Base-by-base conservation (phyloP, 1,140 invertebrate species). In the Drosophila aff. region DNA sequence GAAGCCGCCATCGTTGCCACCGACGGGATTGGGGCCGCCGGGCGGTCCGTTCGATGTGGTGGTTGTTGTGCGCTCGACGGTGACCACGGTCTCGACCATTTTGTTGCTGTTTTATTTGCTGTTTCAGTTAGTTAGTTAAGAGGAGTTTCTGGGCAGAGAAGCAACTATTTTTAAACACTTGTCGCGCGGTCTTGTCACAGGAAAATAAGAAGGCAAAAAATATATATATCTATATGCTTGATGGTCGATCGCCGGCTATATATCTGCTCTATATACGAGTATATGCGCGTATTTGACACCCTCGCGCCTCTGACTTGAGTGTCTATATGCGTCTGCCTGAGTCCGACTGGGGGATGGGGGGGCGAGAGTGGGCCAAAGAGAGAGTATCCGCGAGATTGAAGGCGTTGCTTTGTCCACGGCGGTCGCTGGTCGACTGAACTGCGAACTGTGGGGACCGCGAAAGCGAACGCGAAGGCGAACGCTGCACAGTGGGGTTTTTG, bases 81-180 rank as follows among this genome's bases (percentile, higher is more conserved):
- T 95, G 69, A 95, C 94, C 73, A 95, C 95, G 72, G 95, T 95
- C 94, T 95, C 95, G 85, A 95, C 95, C 94, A 95, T 95, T 94
- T 95, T 95, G 61, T 61, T 90, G 43, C 55, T 75, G 44, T 44
- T 80, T 21, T 21, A 8, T 18, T 11, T 33, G 31, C n/a, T 55
- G 5, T 16, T 9, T 59, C 61, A 46, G 26, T 60, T 60, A 58
- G 26, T 59, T 59, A 43, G 36, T 59, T 46, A 36, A 36, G 55
- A 31, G 47, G 55, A 71, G 52, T 71, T 79, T 75, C 53, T 40
- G 53, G 53, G 21, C 33, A 26, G 16, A 40, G 52, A 16, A 16
- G 53, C 16, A 79, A 86, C 75, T 86, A 86, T 86, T 82, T 85
- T 76, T 85, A 84, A 81, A 67, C 84, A 84, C 81, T 87, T 78